Evolutionary conservation across 1,140 invertebrate species (phyloP).

Genomic region (Mactra quadrangularis): DNA sequence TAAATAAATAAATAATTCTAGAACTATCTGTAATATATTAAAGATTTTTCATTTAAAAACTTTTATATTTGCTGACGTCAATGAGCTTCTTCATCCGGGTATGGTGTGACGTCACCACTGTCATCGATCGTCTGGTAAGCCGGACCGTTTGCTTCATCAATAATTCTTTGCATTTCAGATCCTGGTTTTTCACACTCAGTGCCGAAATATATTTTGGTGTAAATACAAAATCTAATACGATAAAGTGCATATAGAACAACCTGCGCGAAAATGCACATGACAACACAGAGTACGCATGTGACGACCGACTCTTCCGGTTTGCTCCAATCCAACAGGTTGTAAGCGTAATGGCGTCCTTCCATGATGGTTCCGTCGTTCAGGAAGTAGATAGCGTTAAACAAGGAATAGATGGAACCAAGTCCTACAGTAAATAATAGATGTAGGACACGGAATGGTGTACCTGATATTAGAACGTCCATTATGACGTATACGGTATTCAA

Average conservation of each 20-base stretch:
- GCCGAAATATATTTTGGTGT: slow-evolving; percentile 66
- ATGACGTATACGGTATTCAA: slow-evolving; percentile 78
- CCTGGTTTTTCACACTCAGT: slow-evolving; percentile 59
- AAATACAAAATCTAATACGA: slow-evolving; percentile 70
- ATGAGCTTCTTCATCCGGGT: too few relatives aligned
- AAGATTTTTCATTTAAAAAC: too few relatives aligned
- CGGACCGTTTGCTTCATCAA: slow-evolving; percentile 50
- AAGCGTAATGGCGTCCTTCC: slow-evolving; percentile 75
- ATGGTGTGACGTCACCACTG: slow-evolving; percentile 11
- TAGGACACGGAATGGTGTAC: slow-evolving; percentile 77
- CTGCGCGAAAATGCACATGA: slow-evolving; percentile 73
- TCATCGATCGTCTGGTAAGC: slow-evolving; percentile 60
- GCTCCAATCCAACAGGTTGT: slow-evolving; percentile 81
- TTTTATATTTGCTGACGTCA: too few relatives aligned
- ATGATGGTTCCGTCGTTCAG: slow-evolving; percentile 77
- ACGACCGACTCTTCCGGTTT: slow-evolving; percentile 77
- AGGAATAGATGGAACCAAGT: slow-evolving; percentile 78
- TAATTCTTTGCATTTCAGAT: slow-evolving; percentile 78
- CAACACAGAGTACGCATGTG: slow-evolving; percentile 76
- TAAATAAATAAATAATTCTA: too few relatives aligned
- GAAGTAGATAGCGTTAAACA: slow-evolving; percentile 82
- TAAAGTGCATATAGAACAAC: slow-evolving; percentile 73
- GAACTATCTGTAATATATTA: too few relatives aligned
- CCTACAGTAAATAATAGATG: slow-evolving; percentile 79
- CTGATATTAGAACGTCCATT: slow-evolving; percentile 76